Percentiles rank a stretch among this genome's conserved stretches.
phyloP scores from a whole-genome alignment of 2,113 vertebrate species.

The Chiloscyllium plagiosum region DNA sequence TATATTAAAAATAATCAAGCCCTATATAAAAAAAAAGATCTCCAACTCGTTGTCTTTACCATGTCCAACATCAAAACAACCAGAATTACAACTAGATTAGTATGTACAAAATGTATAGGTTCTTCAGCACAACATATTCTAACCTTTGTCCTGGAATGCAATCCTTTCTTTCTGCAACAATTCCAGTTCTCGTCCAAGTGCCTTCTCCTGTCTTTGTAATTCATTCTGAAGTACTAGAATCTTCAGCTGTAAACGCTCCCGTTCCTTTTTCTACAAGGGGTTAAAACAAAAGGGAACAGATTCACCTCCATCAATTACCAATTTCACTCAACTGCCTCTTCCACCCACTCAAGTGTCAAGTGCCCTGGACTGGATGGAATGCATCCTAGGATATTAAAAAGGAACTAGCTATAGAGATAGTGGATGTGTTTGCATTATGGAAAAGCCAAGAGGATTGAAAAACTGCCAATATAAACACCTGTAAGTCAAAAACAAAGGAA shows the following conservation, averaged over 20 bases:
- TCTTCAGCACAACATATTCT: slow-evolving; percentile 36
- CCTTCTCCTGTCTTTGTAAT: slow-evolving; percentile 84
- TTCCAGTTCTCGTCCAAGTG: slow-evolving; percentile 72
- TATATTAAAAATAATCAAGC: neutral
- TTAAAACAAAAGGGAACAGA: slow-evolving; percentile 30
- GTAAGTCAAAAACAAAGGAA: no score
- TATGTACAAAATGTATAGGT: neutral
- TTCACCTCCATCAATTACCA: neutral
- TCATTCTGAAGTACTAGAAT: slow-evolving; percentile 83
- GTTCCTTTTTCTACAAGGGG: slow-evolving; percentile 79
- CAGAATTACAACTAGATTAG: neutral
- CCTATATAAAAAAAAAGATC: neutral
- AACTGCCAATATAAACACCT: no score
- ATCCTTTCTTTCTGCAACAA: slow-evolving; percentile 71
- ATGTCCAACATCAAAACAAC: neutral
- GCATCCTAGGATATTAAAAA: no score
- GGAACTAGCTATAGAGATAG: no score
- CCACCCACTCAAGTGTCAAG: neutral
- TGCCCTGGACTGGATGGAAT: no score
- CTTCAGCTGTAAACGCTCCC: slow-evolving; percentile 85
- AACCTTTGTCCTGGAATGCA: slow-evolving; percentile 75
- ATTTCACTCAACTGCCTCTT: neutral
- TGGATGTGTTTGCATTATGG: no score
- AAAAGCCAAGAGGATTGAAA: no score
- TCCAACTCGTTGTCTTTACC: neutral